Evolutionary conservation across 1,140 invertebrate genomes (phyloP).

Genomic region (Acyrthosiphon pisum): DNA sequence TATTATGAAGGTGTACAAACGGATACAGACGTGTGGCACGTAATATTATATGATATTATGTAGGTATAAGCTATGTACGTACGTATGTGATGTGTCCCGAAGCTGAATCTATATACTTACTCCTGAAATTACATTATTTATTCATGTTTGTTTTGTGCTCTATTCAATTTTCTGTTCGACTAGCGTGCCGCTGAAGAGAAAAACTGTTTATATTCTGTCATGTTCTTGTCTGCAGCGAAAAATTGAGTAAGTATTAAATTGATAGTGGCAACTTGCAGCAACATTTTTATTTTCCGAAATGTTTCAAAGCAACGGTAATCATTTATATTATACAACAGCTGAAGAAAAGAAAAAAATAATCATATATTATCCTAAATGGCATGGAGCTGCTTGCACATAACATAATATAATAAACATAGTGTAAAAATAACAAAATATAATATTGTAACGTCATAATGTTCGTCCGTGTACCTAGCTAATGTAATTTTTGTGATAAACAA

Average conservation of each 20-base stretch:
- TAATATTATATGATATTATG: background rate
- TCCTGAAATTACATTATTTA: background rate
- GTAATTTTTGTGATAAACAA: background rate
- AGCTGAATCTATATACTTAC: background rate
- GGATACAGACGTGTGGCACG: background rate
- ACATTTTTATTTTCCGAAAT: background rate
- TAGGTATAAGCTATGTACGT: background rate
- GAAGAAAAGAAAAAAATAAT: background rate
- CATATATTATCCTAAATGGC: background rate
- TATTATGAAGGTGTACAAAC: background rate
- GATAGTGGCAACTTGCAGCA: background rate
- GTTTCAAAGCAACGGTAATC: background rate
- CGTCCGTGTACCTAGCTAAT: background rate
- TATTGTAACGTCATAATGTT: background rate
- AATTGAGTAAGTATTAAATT: background rate
- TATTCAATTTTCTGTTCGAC: background rate
- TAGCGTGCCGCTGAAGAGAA: background rate
- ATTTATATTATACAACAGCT: background rate
- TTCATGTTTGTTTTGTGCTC: background rate
- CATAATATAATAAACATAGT: background rate
- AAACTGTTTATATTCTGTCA: background rate
- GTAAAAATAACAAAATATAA: background rate
- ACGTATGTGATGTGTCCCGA: background rate
- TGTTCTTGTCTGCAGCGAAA: constrained; percentile 16
- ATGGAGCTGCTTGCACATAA: background rate